phyloP scores from a whole-genome alignment of 2,113 vertebrate genomes.

The Seriola dumerili region DNA sequence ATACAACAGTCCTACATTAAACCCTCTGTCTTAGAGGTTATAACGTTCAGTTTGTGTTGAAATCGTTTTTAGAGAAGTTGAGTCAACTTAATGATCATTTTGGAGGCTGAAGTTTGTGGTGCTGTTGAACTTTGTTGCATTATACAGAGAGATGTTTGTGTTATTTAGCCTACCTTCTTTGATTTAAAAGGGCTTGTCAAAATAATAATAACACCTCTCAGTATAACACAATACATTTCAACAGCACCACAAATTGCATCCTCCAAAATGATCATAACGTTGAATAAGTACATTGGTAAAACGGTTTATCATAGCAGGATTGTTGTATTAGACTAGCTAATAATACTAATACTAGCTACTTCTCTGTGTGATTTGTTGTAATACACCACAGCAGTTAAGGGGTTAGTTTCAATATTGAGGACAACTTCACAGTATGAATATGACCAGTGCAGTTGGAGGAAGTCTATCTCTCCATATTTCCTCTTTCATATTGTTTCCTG shows the following conservation, averaged over 20 bases:
- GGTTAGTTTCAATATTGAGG: slow-evolving; percentile 1
- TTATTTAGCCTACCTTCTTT: background rate
- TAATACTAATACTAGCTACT: no score
- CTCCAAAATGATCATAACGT: background rate
- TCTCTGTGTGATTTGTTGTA: background rate
- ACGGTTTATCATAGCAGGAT: background rate
- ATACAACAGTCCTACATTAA: background rate
- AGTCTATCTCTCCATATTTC: background rate
- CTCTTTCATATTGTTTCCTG: background rate
- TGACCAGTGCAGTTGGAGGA: slow-evolving; percentile 13
- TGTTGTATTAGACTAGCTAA: background rate
- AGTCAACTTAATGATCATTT: background rate
- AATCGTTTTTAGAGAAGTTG: background rate
- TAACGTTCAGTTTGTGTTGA: background rate
- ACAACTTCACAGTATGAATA: background rate
- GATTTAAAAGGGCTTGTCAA: background rate
- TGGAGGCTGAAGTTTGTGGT: background rate
- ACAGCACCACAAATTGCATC: background rate
- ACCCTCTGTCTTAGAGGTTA: background rate
- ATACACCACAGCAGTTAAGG: accelerated
- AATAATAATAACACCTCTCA: background rate
- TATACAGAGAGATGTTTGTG: background rate
- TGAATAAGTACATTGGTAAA: background rate
- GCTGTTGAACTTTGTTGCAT: background rate
- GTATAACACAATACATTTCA: no score